A percentile compares a stretch with the other conserved stretches of the same genome.
phyloP scores from a whole-genome alignment of 2,888 invertebrate species.

The Clistopyga incitator region DNA sequence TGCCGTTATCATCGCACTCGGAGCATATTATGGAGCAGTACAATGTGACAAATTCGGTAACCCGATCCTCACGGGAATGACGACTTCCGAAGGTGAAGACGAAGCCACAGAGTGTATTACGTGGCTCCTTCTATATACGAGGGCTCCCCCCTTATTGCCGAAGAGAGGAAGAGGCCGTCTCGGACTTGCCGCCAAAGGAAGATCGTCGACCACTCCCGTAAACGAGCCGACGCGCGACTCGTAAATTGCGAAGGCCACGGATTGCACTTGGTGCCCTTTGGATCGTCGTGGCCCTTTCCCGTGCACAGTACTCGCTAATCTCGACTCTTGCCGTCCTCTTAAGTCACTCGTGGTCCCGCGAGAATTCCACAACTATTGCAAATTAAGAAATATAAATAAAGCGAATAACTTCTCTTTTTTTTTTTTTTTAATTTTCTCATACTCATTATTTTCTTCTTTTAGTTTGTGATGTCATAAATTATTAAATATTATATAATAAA shows the following conservation, averaged over 20 bases:
- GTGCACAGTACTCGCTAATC: constrained; percentile 10
- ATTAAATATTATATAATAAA: no score
- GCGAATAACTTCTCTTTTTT: no score
- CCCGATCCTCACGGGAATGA: constrained; percentile 27
- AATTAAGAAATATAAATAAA: not conserved
- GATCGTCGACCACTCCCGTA: constrained; percentile 40
- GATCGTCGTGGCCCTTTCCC: constrained; percentile 49
- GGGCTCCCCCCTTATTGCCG: constrained; percentile 38
- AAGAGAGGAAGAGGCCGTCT: constrained; percentile 41
- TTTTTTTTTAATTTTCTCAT: no score
- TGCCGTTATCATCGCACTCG: not conserved
- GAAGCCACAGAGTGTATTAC: constrained; percentile 22
- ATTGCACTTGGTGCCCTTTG: constrained; percentile 46
- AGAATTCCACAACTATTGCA: not conserved
- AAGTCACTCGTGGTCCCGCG: not conserved
- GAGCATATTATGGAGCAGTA: constrained; percentile 7
- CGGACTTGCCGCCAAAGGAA: constrained; percentile 60
- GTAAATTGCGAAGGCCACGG: constrained; percentile 63
- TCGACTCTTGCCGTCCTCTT: constrained; percentile 11
- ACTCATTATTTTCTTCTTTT: no score
- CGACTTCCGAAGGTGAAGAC: constrained; percentile 17
- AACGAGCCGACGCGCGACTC: constrained; percentile 61
- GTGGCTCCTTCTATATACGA: constrained; percentile 9
- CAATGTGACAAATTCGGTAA: constrained; percentile 37
- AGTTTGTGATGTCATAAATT: no score